Base-by-base conservation (phyloP, 2,888 invertebrate species). In the Cerceris rybyensis region DNA sequence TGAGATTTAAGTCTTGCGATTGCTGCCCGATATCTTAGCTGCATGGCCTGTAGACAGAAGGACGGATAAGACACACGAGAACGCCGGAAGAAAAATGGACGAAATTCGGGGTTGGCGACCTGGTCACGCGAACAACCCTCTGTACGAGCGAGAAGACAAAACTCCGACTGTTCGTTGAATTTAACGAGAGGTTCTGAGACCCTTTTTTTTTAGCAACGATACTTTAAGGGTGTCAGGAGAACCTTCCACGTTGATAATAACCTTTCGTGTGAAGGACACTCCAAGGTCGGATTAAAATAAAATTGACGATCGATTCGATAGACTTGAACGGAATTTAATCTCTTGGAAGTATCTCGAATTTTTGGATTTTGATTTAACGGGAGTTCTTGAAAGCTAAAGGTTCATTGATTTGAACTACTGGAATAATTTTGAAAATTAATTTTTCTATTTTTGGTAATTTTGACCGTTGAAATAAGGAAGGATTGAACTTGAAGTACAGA, bases 101-200 rank as follows among this genome's bases (percentile, higher is more conserved):
- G 68, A 74, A 81, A 79, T 81, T 72, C 69, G 70, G 49, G 78
- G 66, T 72, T 70, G 78, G 54, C 69, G 67, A 50, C 42, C 43
- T 13, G 49, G 80, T 80, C 80, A 81, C 80, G 81, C 81, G 80
- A 81, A 73, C 67, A 60, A 54, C 75, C 75, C 43, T 80, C 80
- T 75, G 69, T 52, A 65, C 59, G 55, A 7, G 43, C 17, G 49
- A 7, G 60, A 49, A 65, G 70, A 75, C 70, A 28, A 74, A 71
- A 61, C 71, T 49, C 7, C 43, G 6, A 49, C 46, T 42, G n/a
- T n/a, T n/a, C n/a, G 66, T 13, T 46, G 16, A 54, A 64, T 42
- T 65, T 75, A 59, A 65, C 61, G 50, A 73, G 69, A 39, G 54
- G 28, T 39, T 14, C 5, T 11, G 16, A 0, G 39, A 11, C 8